A percentile compares a stretch with the other conserved stretches of the same genome.
These are phyloP conservation scores for Odontomyia ornata DNA, from an alignment of 2,888 invertebrate genomes.

Conservation along the genomic window DNA sequence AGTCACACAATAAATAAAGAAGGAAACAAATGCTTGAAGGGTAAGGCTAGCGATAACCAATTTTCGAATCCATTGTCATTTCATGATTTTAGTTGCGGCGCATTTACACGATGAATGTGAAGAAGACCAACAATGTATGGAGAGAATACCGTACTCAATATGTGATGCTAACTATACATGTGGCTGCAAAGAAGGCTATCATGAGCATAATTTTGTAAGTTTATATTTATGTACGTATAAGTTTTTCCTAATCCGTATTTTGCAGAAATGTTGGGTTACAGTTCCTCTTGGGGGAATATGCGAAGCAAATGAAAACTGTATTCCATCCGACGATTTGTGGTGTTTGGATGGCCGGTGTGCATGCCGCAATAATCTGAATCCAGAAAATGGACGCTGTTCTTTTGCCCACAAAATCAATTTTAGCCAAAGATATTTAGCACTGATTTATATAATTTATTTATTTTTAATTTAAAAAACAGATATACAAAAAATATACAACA, in stretches of 20 bases:
- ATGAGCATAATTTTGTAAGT: slow-evolving; percentile 51
- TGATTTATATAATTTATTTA: slow-evolving; percentile 50
- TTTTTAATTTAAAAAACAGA: slow-evolving; percentile 42
- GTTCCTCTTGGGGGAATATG: slow-evolving; percentile 51
- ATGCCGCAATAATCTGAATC: slow-evolving; percentile 48
- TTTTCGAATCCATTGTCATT: background rate
- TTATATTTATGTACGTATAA: background rate
- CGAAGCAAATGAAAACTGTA: slow-evolving; percentile 53
- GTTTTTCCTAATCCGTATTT: no score
- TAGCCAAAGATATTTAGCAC: slow-evolving; percentile 51
- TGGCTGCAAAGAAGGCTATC: slow-evolving; percentile 50
- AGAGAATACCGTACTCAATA: slow-evolving; percentile 48
- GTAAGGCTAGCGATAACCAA: slow-evolving; percentile 47
- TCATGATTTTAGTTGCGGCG: slow-evolving; percentile 44
- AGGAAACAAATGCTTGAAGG: slow-evolving; percentile 58
- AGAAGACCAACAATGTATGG: slow-evolving; percentile 51
- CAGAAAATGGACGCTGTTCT: slow-evolving; percentile 46
- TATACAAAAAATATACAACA: slow-evolving; percentile 18
- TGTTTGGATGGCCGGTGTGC: slow-evolving; percentile 50
- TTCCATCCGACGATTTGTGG: slow-evolving; percentile 45
- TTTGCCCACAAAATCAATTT: slow-evolving; percentile 46
- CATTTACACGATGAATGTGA: slow-evolving; percentile 49
- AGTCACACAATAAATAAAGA: slow-evolving; percentile 57
- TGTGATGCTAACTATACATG: slow-evolving; percentile 51
- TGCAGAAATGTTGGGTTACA: slow-evolving; percentile 53